phyloP scores from a whole-genome alignment of 2,797 vertebrate species.

The Fundulus diaphanus region DNA sequence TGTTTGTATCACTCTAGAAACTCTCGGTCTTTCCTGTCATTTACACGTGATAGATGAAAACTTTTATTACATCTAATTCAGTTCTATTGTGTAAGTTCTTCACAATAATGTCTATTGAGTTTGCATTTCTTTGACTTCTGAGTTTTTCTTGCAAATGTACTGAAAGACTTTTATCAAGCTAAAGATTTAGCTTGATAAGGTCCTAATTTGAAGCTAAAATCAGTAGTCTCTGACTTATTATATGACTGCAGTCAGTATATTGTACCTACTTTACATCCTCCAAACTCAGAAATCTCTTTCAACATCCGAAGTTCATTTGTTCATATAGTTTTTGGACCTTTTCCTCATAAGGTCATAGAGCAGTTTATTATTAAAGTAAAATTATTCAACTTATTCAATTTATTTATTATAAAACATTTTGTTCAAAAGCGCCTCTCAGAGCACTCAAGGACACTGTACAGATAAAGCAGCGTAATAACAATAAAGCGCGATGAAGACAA shows the following conservation, averaged over 20 bases:
- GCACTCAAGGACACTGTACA: no score
- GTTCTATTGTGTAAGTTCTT: no score
- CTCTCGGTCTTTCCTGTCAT: neutral
- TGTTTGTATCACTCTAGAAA: neutral
- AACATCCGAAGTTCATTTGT: neutral
- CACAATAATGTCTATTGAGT: neutral
- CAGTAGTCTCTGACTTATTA: no score
- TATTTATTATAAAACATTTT: no score
- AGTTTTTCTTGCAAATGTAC: neutral
- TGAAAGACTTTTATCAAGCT: neutral
- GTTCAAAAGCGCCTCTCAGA: no score
- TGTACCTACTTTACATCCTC: neutral
- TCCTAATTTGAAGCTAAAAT: neutral
- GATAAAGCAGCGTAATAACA: no score
- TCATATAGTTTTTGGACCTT: neutral
- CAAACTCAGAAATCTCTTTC: neutral
- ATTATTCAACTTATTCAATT: no score
- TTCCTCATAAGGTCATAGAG: neutral
- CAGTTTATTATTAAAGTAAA: neutral
- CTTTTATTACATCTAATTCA: neutral
- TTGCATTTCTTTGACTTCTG: neutral
- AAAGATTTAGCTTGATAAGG: no score
- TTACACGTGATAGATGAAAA: neutral
- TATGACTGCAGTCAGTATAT: neutral
- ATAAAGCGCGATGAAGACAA: no score